Evolutionary conservation across 2,888 invertebrate species (phyloP).

Genomic region (Ashinkailepas kermadecensis): DNA sequence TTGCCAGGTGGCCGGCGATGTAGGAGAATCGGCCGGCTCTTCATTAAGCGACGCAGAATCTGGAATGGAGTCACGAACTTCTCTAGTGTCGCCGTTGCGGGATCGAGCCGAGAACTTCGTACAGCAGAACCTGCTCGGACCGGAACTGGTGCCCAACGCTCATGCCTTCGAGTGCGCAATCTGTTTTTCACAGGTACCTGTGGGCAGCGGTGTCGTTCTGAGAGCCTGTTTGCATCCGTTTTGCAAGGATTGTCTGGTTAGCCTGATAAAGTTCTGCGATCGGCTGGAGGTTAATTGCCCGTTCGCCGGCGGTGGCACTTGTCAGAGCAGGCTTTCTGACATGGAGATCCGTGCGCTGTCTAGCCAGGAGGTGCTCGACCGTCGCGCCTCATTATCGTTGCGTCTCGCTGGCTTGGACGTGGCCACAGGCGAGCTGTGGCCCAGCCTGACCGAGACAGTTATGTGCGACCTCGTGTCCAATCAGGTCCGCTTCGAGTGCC

Average conservation of each 20-base stretch:
- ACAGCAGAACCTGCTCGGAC: no score
- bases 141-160: background rate
- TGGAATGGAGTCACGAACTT: no score
- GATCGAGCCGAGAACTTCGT: no score
- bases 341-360: background rate
- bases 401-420: background rate
- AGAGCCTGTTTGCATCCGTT: background rate
- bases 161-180: background rate
- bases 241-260: background rate
- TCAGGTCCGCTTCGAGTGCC: conserved; percentile 66
- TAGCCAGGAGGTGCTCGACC: background rate
- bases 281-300: background rate
- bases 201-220: background rate
- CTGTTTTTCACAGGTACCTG: background rate
- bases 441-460: background rate
- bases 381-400: background rate
- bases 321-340: background rate
- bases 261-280: background rate
- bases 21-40: no score
- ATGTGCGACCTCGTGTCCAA: conserved; percentile 50
- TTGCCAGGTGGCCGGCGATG: no score
- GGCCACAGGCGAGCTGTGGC: conserved; percentile 5
- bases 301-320: background rate
- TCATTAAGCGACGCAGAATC: no score
- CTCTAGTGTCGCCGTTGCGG: no score